Conservation (phyloP, 2,888 invertebrate species). For the Smittia sp. region DNA sequence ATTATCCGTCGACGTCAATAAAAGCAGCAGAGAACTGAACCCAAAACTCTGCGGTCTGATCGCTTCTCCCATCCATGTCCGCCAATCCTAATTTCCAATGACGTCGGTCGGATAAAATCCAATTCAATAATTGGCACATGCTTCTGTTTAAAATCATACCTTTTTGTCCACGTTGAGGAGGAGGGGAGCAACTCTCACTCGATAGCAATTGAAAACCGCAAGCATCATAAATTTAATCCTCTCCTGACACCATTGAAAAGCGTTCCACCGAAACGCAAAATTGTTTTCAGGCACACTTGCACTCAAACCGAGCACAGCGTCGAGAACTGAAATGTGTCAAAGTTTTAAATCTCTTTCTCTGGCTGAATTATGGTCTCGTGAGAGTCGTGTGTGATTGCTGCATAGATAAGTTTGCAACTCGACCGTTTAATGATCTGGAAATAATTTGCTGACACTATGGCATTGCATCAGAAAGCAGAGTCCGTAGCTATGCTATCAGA, state of each 20-base stretch:
- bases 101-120: slow-evolving; percentile 4
- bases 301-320: not conserved
- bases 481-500: too few species aligned
- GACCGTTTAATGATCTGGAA: not conserved
- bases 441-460: too few species aligned
- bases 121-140: slow-evolving; percentile 23
- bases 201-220: not conserved
- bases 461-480: too few species aligned
- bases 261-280: not conserved
- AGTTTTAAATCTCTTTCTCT: slow-evolving; percentile 16
- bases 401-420: not conserved
- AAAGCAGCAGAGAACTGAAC: not conserved
- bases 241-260: slow-evolving; percentile 13
- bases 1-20: not conserved
- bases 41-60: not conserved
- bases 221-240: slow-evolving; percentile 5
- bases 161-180: not conserved
- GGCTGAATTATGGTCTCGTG: not conserved
- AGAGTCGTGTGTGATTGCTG: not conserved
- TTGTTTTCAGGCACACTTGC: not conserved
- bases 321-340: slow-evolving; percentile 13
- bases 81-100: slow-evolving; percentile 8
- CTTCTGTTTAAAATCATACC: not conserved
- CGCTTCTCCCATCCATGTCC: not conserved
- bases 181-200: not conserved